Conservation (phyloP, 2,113 vertebrate species). For the Rissa tridactyla region DNA sequence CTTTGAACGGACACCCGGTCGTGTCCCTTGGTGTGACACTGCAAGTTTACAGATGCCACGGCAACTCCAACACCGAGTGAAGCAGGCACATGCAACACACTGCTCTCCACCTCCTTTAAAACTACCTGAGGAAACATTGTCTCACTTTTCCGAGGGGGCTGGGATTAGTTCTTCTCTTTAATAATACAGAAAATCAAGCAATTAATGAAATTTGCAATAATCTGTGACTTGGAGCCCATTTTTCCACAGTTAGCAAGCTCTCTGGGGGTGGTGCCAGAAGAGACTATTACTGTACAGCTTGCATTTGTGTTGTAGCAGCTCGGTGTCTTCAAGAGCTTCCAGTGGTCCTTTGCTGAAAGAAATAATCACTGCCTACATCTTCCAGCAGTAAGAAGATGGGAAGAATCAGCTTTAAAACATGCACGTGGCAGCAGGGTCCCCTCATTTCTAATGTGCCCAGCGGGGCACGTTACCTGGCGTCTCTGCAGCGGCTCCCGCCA, state of each 20-base stretch:
- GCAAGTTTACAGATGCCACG: neutral
- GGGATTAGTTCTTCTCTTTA: neutral
- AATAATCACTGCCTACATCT: neutral
- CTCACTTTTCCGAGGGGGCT: neutral
- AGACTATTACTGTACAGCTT: neutral
- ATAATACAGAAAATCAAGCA: neutral
- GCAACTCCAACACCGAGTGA: neutral
- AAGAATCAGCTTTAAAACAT: neutral
- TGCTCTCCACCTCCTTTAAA: neutral
- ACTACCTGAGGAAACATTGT: neutral
- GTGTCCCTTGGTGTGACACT: neutral
- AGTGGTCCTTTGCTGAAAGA: neutral
- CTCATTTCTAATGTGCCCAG: fast-evolving
- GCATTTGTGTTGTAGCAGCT: neutral
- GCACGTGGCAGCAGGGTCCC: neutral
- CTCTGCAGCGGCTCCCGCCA: neutral
- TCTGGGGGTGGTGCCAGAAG: neutral
- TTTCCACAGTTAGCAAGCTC: neutral
- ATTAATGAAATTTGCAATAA: neutral
- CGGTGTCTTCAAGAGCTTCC: neutral
- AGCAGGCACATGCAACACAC: fast-evolving
- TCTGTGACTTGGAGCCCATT: neutral
- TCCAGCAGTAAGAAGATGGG: neutral
- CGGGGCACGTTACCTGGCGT: neutral
- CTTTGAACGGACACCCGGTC: neutral